Evolutionary conservation across 2,888 invertebrate species (phyloP).

Genomic region (Drosophila infuscata): DNA sequence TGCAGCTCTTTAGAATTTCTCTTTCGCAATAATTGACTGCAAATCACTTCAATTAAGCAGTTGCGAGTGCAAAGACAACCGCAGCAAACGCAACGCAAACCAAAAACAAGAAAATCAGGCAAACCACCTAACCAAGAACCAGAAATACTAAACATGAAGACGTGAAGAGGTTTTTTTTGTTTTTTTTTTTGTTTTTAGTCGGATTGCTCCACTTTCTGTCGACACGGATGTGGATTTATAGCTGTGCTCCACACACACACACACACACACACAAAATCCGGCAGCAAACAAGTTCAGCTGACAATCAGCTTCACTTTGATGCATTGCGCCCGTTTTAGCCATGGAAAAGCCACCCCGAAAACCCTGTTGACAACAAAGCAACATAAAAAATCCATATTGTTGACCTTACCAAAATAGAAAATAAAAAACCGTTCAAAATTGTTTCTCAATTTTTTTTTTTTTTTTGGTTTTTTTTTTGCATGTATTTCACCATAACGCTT

Average conservation of each 20-base stretch:
- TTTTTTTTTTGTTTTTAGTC: slow-evolving; percentile 1
- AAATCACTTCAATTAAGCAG: slow-evolving; percentile 76
- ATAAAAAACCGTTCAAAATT: slow-evolving; percentile 21
- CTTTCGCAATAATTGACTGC: slow-evolving; percentile 79
- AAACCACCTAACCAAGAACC: slow-evolving; percentile 55
- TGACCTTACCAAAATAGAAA: slow-evolving; percentile 61
- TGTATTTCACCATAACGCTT: slow-evolving; percentile 33
- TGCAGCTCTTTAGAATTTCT: slow-evolving; percentile 70
- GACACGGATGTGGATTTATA: slow-evolving; percentile 71
- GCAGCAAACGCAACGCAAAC: slow-evolving; percentile 19
- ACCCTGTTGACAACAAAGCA: background rate
- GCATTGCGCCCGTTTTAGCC: slow-evolving; percentile 40
- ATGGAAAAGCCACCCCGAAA: slow-evolving; percentile 45
- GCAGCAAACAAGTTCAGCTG: slow-evolving; percentile 73
- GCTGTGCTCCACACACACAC: slow-evolving; percentile 44
- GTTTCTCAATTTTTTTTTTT: background rate
- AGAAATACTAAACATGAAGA: slow-evolving; percentile 61
- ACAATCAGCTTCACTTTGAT: slow-evolving; percentile 71
- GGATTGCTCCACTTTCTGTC: slow-evolving; percentile 71
- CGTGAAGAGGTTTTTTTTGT: slow-evolving; percentile 61
- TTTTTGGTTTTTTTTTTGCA: slow-evolving; percentile 35
- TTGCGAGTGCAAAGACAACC: slow-evolving; percentile 56
- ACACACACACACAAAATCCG: slow-evolving; percentile 47
- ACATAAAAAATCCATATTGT: slow-evolving; percentile 11
- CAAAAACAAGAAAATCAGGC: slow-evolving; percentile 34